Conservation (phyloP, 2,113 vertebrate genomes). For the Chamaea fasciata region DNA sequence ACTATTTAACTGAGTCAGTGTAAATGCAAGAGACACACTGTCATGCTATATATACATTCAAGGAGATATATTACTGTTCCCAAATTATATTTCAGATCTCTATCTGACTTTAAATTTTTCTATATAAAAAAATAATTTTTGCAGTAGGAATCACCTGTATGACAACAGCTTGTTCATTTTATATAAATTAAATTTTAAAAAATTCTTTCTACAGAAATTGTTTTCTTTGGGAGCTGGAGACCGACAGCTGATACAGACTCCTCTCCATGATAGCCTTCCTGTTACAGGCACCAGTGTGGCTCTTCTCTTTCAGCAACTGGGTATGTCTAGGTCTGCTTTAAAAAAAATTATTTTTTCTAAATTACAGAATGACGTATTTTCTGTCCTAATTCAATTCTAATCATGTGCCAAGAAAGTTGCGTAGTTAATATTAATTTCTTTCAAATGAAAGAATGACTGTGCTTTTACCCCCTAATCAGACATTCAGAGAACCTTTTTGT, state of each 20-base stretch:
- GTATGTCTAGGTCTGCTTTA: conserved; percentile 73
- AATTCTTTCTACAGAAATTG: conserved; percentile 81
- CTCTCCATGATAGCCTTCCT: conserved; percentile 88
- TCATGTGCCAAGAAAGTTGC: background rate
- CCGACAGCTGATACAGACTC: conserved; percentile 95
- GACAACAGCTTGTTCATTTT: background rate
- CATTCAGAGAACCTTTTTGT: background rate
- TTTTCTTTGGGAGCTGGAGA: conserved; percentile 97
- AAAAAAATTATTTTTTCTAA: background rate
- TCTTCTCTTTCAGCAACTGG: conserved; percentile 95
- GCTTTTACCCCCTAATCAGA: background rate
- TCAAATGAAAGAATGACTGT: background rate
- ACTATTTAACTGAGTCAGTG: background rate
- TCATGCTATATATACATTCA: background rate
- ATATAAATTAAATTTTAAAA: background rate
- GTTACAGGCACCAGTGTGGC: conserved; percentile 92
- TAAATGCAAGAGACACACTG: background rate
- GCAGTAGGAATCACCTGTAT: background rate
- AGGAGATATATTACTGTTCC: background rate
- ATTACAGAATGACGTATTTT: background rate
- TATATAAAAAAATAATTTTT: background rate
- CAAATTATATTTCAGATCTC: background rate
- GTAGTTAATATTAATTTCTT: background rate
- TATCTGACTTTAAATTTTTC: background rate
- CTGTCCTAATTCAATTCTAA: background rate